These are phyloP conservation scores for Mormyrus iriodes DNA, from an alignment of 2,113 vertebrate species.

Conservation along the genomic window DNA sequence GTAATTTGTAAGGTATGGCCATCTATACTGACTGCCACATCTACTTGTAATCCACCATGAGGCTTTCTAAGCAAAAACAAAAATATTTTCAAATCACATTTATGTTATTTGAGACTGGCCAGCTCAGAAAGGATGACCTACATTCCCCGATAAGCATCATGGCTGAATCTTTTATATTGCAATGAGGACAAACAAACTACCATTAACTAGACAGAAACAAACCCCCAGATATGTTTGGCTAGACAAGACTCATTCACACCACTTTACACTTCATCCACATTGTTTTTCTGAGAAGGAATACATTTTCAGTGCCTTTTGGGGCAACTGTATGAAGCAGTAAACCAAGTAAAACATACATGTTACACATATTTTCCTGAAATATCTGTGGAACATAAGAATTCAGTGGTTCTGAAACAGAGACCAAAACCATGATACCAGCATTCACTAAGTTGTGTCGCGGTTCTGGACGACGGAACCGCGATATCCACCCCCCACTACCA, in stretches of 20 bases:
- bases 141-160: background rate
- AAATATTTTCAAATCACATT: background rate
- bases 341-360: background rate
- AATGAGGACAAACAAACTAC: background rate
- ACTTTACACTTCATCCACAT: background rate
- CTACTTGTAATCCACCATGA: background rate
- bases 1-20: too few species aligned
- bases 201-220: background rate
- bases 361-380: background rate
- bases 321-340: background rate
- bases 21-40: background rate
- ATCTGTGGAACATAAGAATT: background rate
- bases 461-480: background rate
- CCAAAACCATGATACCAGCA: background rate
- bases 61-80: background rate
- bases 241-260: background rate
- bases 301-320: background rate
- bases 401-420: background rate
- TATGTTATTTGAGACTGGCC: background rate
- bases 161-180: background rate
- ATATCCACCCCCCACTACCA: background rate
- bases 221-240: background rate
- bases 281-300: background rate
- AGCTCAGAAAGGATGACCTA: conserved; percentile 5
- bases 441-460: background rate